Base-by-base conservation (phyloP, 35 echinoderm and acorn worm genomes). In the Strongylocentrotus purpuratus region DNA sequence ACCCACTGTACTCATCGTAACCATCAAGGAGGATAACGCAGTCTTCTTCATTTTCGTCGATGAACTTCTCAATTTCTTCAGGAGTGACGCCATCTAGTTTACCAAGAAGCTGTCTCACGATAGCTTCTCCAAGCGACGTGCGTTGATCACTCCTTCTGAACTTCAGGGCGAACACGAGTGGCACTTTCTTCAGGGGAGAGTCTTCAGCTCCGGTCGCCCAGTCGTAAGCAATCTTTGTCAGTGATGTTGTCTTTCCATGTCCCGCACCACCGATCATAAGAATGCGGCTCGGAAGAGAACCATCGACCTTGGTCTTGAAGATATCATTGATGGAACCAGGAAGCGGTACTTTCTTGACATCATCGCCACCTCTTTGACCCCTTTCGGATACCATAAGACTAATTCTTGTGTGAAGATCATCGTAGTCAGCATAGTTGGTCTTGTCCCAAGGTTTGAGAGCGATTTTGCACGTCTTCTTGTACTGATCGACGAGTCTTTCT, bases 121-220 rank as follows among this genome's bases (percentile, higher is more conserved):
- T 93, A 50, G 91, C 91, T 15, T 93, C 48, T 47, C 91, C 91
- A 31, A 93, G 48, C 91, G 91, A 93, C 11, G 91, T 93, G 48
- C 13, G 17, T n/a, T 93, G 58, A 31, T 58, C 48, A 31, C 32
- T 47, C 11, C 45, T 31, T 15, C 46, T 31, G 45, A 93, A 32
- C 31, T 47, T 93, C 13, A 93, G 20, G 10, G 46, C 91, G n/a
- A 93, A 93, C 91, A 93, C 32, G 9, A 93, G 91, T 47, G 45
- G 45, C 17, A 93, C 48, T 4, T 17, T n/a, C 31, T 93, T 93
- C 17, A 93, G 91, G 5, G 91, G 91, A 14, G 91, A 93, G 91
- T 31, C 48, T 7, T 47, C 45, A 32, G 31, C 48, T 47, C 17
- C 48, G 7, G 10, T 13, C n/a, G 45, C 48, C 91, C 91, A 93